Conservation (phyloP, 2,888 invertebrate genomes). For the Conus canariensis region DNA sequence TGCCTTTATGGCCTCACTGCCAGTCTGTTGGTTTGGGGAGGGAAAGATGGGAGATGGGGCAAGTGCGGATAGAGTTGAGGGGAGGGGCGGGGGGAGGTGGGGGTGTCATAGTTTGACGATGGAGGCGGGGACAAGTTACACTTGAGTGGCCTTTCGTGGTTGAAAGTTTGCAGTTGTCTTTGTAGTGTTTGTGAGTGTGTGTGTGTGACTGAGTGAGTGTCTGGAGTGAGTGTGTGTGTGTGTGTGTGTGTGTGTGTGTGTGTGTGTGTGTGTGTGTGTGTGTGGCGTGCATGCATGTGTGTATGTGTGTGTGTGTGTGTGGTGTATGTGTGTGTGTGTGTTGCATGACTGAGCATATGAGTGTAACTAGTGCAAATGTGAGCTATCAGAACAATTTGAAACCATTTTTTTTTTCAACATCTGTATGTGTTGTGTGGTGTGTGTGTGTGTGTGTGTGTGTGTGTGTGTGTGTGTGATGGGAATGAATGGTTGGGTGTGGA, state of each 20-base stretch:
- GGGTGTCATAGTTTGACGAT: neutral
- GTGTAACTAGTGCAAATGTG: too few relatives aligned
- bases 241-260: neutral
- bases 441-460: neutral
- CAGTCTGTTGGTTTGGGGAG: neutral
- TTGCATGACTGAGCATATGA: too few relatives aligned
- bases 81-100: too few relatives aligned
- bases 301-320: neutral
- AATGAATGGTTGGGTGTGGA: too few relatives aligned
- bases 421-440: too few relatives aligned
- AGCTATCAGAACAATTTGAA: too few relatives aligned
- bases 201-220: neutral
- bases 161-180: neutral
- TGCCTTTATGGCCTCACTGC: neutral
- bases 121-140: neutral
- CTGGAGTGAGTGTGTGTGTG: neutral
- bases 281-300: neutral
- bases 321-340: too few relatives aligned
- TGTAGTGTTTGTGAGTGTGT: neutral
- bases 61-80: too few relatives aligned
- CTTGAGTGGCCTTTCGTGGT: neutral
- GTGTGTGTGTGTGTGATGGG: slow-evolving; percentile 1
- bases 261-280: neutral
- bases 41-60: neutral
- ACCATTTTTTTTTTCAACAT: too few relatives aligned